Evolutionary conservation across 2,888 invertebrate genomes (phyloP).

Genomic region (Melanchra persicariae): DNA sequence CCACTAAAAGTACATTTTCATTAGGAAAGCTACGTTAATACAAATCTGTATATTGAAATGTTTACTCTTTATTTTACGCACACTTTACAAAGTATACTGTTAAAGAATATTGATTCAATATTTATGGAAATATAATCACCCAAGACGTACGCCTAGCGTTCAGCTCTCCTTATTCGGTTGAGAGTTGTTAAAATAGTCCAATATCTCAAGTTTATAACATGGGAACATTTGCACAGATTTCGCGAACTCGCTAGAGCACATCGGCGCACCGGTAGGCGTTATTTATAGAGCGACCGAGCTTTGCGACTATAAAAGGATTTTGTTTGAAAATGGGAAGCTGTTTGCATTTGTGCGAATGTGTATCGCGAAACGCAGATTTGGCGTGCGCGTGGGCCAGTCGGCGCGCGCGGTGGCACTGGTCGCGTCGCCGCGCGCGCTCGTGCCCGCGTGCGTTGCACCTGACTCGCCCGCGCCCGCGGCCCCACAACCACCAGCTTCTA

Average conservation of each 20-base stretch:
- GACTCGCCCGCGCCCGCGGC: constrained; percentile 77
- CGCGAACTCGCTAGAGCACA: constrained; percentile 68
- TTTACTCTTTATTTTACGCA: constrained; percentile 29
- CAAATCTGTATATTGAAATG: constrained; percentile 17
- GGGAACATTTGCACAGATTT: constrained; percentile 76
- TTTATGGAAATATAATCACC: constrained; percentile 71
- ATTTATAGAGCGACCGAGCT: constrained; percentile 77
- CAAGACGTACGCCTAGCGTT: constrained; percentile 68
- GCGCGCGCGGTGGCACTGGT: constrained; percentile 87
- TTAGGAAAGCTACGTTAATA: constrained; percentile 12
- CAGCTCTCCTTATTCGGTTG: constrained; percentile 74
- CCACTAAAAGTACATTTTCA: constrained; percentile 6
- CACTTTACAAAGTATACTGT: constrained; percentile 55
- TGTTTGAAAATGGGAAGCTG: constrained; percentile 74
- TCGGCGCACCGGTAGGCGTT: constrained; percentile 72
- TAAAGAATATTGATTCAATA: constrained; percentile 54
- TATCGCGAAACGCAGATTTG: constrained; percentile 81
- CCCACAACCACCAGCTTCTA: constrained; percentile 72
- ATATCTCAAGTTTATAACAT: constrained; percentile 69
- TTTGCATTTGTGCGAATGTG: constrained; percentile 74
- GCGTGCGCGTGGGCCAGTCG: constrained; percentile 86
- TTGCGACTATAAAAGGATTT: constrained; percentile 77
- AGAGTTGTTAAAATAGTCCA: constrained; percentile 73
- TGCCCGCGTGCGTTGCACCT: constrained; percentile 84
- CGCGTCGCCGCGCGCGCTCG: constrained; percentile 58